Conservation (phyloP, 2,797 vertebrate species). For the Paramormyrops hopkinsi region DNA sequence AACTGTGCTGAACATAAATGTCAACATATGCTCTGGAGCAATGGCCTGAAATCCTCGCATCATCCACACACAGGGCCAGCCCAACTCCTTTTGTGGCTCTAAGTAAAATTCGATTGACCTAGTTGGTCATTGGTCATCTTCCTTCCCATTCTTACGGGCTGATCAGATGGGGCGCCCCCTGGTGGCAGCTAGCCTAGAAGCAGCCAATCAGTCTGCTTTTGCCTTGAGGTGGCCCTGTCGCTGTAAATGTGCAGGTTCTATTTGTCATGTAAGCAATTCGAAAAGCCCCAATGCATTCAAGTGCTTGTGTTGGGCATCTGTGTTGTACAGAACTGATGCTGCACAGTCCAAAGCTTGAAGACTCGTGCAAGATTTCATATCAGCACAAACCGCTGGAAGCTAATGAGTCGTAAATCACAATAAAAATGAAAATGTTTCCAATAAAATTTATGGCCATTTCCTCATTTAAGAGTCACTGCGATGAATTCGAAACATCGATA, state of each 20-base stretch:
- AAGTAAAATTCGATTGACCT: not conserved
- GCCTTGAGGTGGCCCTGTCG: not conserved
- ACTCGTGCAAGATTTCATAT: not conserved
- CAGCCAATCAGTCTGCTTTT: not conserved
- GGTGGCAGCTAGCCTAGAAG: not conserved
- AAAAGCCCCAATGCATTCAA: not conserved
- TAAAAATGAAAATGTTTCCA: not conserved
- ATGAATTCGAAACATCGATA: not conserved
- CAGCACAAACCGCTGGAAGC: not conserved
- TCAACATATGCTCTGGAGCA: not conserved
- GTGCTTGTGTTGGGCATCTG: not conserved
- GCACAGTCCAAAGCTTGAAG: not conserved
- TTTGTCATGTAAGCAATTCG: not conserved
- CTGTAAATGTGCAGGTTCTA: not conserved
- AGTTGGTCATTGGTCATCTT: not conserved
- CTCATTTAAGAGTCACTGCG: not conserved
- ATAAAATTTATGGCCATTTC: not conserved
- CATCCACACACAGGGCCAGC: not conserved
- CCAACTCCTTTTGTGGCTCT: not conserved
- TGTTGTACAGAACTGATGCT: not conserved
- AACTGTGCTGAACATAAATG: not conserved
- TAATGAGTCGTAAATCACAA: not conserved
- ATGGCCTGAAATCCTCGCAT: not conserved
- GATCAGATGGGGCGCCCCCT: not conserved
- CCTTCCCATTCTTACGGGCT: not conserved